Evolutionary conservation across 2,888 invertebrate genomes (phyloP).

Genomic region (Harpalus rubripes): DNA sequence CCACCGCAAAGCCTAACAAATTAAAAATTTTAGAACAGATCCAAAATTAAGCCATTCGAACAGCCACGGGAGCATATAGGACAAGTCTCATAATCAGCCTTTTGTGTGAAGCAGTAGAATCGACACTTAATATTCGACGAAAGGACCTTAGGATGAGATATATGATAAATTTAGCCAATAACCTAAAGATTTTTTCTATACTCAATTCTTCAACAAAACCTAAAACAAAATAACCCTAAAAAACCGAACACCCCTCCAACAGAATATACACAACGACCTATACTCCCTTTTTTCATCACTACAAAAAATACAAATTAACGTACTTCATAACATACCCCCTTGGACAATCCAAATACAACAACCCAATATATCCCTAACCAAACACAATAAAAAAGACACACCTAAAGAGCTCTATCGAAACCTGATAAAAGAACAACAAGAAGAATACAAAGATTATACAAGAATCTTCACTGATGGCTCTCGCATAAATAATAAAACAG

Average conservation of each 20-base stretch:
- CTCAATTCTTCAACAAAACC: too few relatives aligned
- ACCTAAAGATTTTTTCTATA: too few relatives aligned
- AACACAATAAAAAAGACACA: too few relatives aligned
- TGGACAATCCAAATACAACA: constrained; percentile 4
- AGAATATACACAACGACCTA: not conserved
- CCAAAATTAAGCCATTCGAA: constrained; percentile 6
- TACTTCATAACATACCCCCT: not conserved
- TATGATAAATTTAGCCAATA: too few relatives aligned
- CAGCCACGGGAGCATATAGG: constrained; percentile 10
- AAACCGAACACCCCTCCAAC: not conserved
- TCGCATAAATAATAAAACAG: not conserved
- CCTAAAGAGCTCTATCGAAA: too few relatives aligned
- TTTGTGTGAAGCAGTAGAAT: not conserved
- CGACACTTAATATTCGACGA: not conserved
- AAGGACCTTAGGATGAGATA: too few relatives aligned
- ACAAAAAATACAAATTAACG: not conserved
- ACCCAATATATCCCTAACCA: not conserved
- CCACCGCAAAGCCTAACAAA: too few relatives aligned
- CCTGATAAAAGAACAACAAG: too few relatives aligned
- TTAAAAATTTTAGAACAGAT: not conserved
- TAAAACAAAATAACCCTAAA: too few relatives aligned
- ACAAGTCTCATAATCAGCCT: constrained; percentile 6
- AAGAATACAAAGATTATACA: too few relatives aligned
- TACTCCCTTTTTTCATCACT: not conserved
- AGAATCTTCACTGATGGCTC: not conserved